Evolutionary conservation across 2,113 vertebrate genomes (phyloP).

Genomic region (Macrotus californicus): DNA sequence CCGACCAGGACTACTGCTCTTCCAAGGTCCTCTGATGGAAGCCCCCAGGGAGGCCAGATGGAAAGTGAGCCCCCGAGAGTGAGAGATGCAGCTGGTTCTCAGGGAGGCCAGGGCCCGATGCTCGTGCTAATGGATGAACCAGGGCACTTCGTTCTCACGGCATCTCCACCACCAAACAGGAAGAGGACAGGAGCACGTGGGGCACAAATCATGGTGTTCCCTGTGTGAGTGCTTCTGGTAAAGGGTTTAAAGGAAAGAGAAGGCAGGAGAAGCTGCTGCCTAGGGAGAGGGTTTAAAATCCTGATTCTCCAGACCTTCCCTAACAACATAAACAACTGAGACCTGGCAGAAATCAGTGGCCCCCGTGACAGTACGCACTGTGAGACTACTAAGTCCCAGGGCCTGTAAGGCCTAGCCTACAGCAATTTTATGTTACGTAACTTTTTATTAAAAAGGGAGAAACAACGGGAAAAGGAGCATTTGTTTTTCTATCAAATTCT

Average conservation of each 20-base stretch:
- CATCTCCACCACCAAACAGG: background rate
- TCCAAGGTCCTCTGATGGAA: slow-evolving; percentile 16
- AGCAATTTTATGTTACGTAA: no score
- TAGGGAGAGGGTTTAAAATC: background rate
- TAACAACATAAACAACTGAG: background rate
- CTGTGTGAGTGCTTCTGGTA: slow-evolving; percentile 3
- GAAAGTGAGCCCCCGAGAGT: slow-evolving; percentile 43
- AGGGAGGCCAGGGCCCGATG: background rate
- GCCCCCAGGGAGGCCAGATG: background rate
- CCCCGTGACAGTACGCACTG: no score
- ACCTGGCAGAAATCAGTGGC: background rate
- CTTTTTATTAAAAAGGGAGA: no score
- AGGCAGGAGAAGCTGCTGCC: slow-evolving; percentile 52
- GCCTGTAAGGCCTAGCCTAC: no score
- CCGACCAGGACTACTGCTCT: background rate
- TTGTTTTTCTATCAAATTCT: no score
- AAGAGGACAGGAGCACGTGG: background rate
- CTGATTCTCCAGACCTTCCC: background rate
- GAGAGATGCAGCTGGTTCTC: slow-evolving; percentile 30
- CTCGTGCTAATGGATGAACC: slow-evolving; percentile 28
- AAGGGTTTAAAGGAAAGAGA: slow-evolving; percentile 31
- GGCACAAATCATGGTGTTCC: background rate
- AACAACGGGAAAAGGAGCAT: no score
- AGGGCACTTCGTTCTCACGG: background rate
- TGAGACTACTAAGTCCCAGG: no score